phyloP scores from a whole-genome alignment of 2,113 vertebrate genomes.

The Odontophorus gujanensis region DNA sequence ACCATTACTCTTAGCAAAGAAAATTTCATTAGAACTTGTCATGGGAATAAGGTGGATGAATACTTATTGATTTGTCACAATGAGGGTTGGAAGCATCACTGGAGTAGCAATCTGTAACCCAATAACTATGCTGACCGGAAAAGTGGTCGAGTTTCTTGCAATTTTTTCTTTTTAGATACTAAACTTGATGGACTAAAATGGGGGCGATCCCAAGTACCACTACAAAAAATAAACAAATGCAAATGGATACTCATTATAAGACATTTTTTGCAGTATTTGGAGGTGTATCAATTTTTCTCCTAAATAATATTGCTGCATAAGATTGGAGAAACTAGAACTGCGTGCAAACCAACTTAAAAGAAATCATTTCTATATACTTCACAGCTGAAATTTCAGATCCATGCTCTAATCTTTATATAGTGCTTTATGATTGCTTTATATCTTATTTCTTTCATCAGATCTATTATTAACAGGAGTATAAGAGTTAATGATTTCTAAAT shows the following conservation, averaged over 20 bases:
- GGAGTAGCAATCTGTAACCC: slow-evolving; percentile 16
- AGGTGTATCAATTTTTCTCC: neutral
- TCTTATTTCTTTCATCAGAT: neutral
- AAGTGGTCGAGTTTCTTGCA: neutral
- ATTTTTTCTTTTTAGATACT: neutral
- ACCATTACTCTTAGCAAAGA: slow-evolving; percentile 56
- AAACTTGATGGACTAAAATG: neutral
- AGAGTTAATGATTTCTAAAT: neutral
- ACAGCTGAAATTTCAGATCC: neutral
- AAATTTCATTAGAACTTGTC: slow-evolving; percentile 67
- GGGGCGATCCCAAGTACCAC: neutral
- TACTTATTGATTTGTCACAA: slow-evolving; percentile 53
- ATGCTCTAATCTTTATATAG: neutral
- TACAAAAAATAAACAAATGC: neutral
- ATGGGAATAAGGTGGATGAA: slow-evolving; percentile 48
- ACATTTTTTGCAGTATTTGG: neutral
- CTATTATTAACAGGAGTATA: neutral
- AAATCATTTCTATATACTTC: neutral
- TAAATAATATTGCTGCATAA: neutral
- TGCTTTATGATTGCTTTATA: neutral
- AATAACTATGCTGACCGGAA: neutral
- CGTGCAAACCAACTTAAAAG: neutral
- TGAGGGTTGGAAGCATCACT: slow-evolving; percentile 15
- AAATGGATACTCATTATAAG: neutral
- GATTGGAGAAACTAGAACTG: neutral